Evolutionary conservation across 2,797 vertebrate species (phyloP), one percentile per base, ranked within the genome.

Genomic region (Poecilia picta): DNA sequence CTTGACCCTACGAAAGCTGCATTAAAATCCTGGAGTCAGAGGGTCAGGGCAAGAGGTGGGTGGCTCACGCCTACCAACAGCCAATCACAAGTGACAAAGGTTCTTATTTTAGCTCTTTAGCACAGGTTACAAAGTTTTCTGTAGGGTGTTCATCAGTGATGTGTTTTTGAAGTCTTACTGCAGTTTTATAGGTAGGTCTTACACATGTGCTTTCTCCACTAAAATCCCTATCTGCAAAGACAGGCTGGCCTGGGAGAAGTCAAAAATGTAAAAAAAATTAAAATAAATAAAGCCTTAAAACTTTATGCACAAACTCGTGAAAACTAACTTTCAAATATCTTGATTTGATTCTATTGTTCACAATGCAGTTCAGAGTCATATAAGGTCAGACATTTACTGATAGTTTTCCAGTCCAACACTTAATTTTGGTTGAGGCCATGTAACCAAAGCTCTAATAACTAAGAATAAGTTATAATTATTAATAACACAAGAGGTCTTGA

Each of bases 1-100:
- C 95, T 96, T 96, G 95, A 96, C 94, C 95, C 85, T 31, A 25
- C 85, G 47, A 49, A 83, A 85, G 89, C 91, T 89, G 89, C 94
- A 93, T 94, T 95, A 94, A 94, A 94, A 95, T 90, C 88, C 88
- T 64, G 74, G 85, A 89, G 84, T 72, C 80, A 79, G 86, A 45
- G 87, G 93, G 93, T 94, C 92, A 95, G 90, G 75, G 31, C 76
- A 80, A 47, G 51, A n/a, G 62, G 62, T 23, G 39, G 71, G 79
- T 77, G 83, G 88, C 84, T 85, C 83, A 55, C 18, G 41, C 25
- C 0, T 1, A 5, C 45, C 71, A 74, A 70, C 81, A 78, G 81
- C 89, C 93, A 94, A 90, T 93, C 83, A 87, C 33, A 85, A 49
- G 75, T 18, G 59, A 83, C 77, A 76, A 68, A 71, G 72, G 31